Conservation (phyloP, 1,140 invertebrate genomes). For the Drosophila pseudoobscura region DNA sequence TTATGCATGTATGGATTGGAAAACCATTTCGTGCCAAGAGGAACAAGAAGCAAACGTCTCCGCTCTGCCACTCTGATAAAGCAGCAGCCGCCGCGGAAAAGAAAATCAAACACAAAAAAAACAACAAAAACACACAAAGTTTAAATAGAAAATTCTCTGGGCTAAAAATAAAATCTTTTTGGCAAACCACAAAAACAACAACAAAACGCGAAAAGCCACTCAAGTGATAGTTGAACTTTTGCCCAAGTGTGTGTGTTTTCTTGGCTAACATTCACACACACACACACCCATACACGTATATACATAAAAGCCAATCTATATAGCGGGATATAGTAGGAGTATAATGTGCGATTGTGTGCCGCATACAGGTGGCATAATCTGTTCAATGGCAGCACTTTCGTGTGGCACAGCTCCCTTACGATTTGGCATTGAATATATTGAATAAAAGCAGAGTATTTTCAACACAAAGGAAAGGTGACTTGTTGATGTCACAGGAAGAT, state of each 20-base stretch:
- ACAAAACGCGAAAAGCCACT: constrained; percentile 8
- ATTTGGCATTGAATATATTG: too few species aligned
- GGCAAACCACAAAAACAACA: constrained; percentile 5
- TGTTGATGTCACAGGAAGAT: too few species aligned
- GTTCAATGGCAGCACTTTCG: not conserved
- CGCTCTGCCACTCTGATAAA: constrained; percentile 12
- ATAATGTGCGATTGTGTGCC: not conserved
- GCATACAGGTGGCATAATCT: constrained; percentile 12
- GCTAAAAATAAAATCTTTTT: constrained; percentile 50
- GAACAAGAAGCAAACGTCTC: constrained; percentile 10
- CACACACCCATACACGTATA: too few species aligned
- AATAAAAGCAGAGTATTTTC: too few species aligned
- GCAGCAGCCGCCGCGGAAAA: constrained; percentile 14
- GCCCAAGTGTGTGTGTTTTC: constrained; percentile 4
- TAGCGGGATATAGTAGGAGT: too few species aligned
- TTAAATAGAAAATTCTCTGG: constrained; percentile 56
- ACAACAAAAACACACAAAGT: constrained; percentile 9
- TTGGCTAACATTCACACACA: not conserved
- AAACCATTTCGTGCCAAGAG: constrained; percentile 49
- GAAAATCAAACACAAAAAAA: constrained; percentile 36
- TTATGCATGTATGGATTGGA: constrained; percentile 44
- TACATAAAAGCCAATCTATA: not conserved
- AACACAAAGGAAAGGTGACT: too few species aligned
- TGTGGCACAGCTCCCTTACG: too few species aligned
- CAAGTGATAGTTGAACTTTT: constrained; percentile 28